These are phyloP conservation scores for Geothlypis trichas DNA, from an alignment of 2,113 vertebrate species.

Conservation along the genomic window DNA sequence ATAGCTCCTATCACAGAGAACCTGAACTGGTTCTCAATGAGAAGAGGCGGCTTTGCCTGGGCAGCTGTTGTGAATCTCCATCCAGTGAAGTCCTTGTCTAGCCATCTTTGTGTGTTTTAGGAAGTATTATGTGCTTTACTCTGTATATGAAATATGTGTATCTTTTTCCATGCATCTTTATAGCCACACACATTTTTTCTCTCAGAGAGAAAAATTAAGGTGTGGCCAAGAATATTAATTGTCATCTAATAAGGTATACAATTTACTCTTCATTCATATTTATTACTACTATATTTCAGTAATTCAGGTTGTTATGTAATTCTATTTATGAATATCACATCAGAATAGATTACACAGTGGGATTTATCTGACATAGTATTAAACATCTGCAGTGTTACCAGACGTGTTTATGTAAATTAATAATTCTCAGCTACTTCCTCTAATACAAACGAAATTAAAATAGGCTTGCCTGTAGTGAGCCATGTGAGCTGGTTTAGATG, in stretches of 20 bases:
- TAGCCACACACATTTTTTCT: not conserved
- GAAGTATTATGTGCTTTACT: not conserved
- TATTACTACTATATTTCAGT: not conserved
- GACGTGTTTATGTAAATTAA: not conserved
- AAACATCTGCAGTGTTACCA: not conserved
- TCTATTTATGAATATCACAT: not conserved
- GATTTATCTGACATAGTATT: not conserved
- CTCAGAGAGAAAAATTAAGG: not conserved
- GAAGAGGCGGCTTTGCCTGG: not conserved
- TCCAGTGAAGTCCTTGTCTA: not conserved
- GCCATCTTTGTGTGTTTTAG: not conserved
- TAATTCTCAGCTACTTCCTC: not conserved
- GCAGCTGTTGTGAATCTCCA: not conserved
- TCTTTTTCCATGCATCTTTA: not conserved
- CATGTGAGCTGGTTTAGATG: not conserved
- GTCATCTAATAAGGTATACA: not conserved
- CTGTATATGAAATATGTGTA: not conserved
- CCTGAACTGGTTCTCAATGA: not conserved
- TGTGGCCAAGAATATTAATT: not conserved
- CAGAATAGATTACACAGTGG: not conserved
- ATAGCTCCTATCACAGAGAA: not conserved
- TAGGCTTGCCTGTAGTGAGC: not conserved
- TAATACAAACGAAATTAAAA: not conserved
- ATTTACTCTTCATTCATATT: not conserved
- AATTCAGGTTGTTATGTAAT: not conserved